Evolutionary conservation across 92 coral and sea anemone genomes (phyloP).

Genomic region (Plumapathes pennacea): DNA sequence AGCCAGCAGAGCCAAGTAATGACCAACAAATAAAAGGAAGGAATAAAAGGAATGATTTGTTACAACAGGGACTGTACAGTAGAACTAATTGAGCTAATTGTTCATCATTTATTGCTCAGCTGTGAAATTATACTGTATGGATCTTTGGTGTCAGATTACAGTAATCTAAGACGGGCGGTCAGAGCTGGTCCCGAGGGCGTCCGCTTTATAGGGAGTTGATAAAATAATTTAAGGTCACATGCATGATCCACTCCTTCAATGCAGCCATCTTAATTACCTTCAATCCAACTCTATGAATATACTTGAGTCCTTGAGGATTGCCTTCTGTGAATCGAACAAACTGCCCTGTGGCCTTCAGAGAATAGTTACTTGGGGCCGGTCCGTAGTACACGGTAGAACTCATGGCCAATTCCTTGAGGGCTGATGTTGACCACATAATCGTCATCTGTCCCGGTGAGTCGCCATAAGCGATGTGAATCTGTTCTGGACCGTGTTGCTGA

Average conservation of each 20-base stretch:
- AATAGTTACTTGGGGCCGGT: conserved; percentile 44
- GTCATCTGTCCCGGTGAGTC: conserved; percentile 62
- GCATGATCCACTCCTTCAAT: no score
- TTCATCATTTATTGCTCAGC: no score
- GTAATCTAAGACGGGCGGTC: no score
- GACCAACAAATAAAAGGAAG: no score
- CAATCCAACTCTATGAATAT: conserved; percentile 64
- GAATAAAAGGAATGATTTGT: no score
- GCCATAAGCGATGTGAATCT: conserved; percentile 74
- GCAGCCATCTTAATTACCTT: conserved; percentile 16
- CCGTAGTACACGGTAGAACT: conserved; percentile 68
- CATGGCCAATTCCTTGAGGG: conserved; percentile 17
- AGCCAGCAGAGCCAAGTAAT: no score
- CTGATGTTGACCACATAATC: conserved; percentile 69
- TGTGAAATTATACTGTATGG: no score
- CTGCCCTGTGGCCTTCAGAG: conserved; percentile 41
- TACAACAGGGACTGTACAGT: no score
- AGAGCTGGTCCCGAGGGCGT: no score
- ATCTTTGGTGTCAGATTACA: no score
- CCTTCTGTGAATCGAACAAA: conserved; percentile 69
- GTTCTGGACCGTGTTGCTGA: conserved; percentile 77
- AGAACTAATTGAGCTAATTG: no score
- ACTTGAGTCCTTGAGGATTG: conserved; percentile 65
- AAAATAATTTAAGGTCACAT: no score
- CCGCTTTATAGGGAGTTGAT: not conserved